Base-by-base conservation (phyloP, 2,113 vertebrate species). In the Arenaria interpres region DNA sequence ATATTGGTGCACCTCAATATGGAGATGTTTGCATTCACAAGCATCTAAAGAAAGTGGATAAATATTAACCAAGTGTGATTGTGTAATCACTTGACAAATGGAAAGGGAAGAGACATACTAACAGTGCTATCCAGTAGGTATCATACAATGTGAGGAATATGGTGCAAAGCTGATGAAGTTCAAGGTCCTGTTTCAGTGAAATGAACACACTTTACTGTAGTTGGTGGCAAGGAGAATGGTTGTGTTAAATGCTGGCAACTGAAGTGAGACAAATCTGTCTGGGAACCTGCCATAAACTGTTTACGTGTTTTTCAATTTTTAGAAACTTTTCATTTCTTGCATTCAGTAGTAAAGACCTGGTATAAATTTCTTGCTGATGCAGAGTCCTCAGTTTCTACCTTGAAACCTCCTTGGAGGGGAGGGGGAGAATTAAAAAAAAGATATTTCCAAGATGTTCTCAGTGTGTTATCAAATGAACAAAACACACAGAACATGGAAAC, bases 401-500 rank as follows among this genome's bases (percentile, higher is more conserved):
- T 76, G 50, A 76, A 91, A 69, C 37, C 20, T 89, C 39, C 41
- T 74, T 82, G 50, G 43, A 82, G 30, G 25, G 43, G 37, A 41
- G 28, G 28, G 39, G 18, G 27, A 30, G 28, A 4, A 3, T 19
- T 19, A 27, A 41, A 43, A 32, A 39, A 71, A 37, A 85, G 10
- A 51, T 2, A 57, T 62, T 84, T 91, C 60, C 66, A 94, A 91
- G 85, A 89, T 91, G 74, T 96, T 95, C 88, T 93, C 85, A 94
- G 74, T 86, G 60, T 87, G 90, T 94, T 95, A 81, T 85, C 90
- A 95, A 97, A 96, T 93, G 89, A 96, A 92, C 71, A 88, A 95
- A 94, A 97, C 74, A 94, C 63, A 94, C 91, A 89, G 92, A 89
- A 95, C 27, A 41, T 88, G 77, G 95, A 95, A 96, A 95, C 85